phyloP scores from a whole-genome alignment of 2,888 invertebrate species.

The Heliconius charithonia region DNA sequence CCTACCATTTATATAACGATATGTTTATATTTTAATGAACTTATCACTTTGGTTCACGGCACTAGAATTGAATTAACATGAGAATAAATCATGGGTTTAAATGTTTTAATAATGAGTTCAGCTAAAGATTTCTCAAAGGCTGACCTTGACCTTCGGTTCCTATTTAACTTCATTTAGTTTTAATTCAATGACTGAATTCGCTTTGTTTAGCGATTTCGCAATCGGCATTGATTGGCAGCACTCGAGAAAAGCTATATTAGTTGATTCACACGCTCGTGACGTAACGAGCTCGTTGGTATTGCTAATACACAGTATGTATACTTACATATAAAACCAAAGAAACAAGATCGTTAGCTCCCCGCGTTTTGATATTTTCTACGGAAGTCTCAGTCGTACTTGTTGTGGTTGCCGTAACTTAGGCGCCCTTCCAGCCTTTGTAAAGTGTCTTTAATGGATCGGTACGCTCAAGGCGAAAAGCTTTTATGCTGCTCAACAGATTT shows the following conservation, averaged over 20 bases:
- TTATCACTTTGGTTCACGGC: conserved; percentile 40
- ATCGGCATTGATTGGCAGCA: conserved; percentile 61
- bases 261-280: conserved; percentile 64
- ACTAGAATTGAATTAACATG: background rate
- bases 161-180: conserved; percentile 6
- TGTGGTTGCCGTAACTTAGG: conserved; percentile 64
- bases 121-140: conserved; percentile 5
- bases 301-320: conserved; percentile 42
- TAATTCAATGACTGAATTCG: conserved; percentile 27
- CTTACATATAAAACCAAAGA: conserved; percentile 57
- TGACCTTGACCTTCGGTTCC: conserved; percentile 7
- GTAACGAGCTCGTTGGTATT: conserved; percentile 57
- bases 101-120: background rate
- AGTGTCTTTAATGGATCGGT: conserved; percentile 77
- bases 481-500: conserved; percentile 69
- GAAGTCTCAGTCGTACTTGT: conserved; percentile 56
- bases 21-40: conserved; percentile 41
- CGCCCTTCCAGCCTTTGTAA: conserved; percentile 72
- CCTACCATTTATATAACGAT: conserved; percentile 37
- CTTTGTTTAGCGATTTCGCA: conserved; percentile 54
- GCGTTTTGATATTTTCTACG: conserved; percentile 28
- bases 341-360: conserved; percentile 47
- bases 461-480: conserved; percentile 72
- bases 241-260: conserved; percentile 55
- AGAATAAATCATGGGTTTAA: background rate